Evolutionary conservation across 2,797 vertebrate genomes (phyloP), one percentile per base, ranked within the genome.

Genomic region (Cossypha heuglini): DNA sequence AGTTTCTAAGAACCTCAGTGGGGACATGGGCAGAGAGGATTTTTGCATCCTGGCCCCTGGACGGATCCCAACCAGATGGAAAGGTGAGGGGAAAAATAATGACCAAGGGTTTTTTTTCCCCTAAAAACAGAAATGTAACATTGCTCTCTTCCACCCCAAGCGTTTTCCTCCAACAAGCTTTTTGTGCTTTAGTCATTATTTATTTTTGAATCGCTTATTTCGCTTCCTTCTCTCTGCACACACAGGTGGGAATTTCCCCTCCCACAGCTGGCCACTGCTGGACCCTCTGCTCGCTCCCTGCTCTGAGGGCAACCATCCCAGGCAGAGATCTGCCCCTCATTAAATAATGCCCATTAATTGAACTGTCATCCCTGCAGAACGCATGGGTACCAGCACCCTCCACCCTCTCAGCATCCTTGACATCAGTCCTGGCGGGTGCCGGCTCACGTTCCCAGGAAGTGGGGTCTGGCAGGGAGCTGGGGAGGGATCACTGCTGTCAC

Each of bases 181-280:
- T 86, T 98, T 98, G 98, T 98, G 98, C 98, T 98, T 98, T 97
- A 97, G 96, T 97, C 94, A 28, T 81, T 62, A 81, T 86, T 95
- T 90, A 86, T 96, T 97, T 96, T 63, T 95, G 66, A 63, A 94
- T 97, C 96, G 4, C 95, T 96, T 95, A 91, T 73, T 94, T 90
- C 43, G 52, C 96, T 97, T 97, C 96, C 94, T 97, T 63, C 28
- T 78, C 61, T 74, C 78, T 14, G 9, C 31, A 11, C 74, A 15
- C 16, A 4, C 40, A 48, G 54, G 62, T 3, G 28, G 82, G 62
- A 11, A 26, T 5, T 25, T 48, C 89, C 86, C 92, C 62, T 72
- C 88, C 91, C 28, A 38, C 85, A 55, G 72, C 90, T 38, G 88
- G 63, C 75, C 58, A 66, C 78, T 58, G 13, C 91, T 48, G 63